Percentiles rank a stretch among this genome's conserved stretches.
Evolutionary conservation across 2,888 invertebrate species (phyloP).

Genomic region (Cremastinae sp.): DNA sequence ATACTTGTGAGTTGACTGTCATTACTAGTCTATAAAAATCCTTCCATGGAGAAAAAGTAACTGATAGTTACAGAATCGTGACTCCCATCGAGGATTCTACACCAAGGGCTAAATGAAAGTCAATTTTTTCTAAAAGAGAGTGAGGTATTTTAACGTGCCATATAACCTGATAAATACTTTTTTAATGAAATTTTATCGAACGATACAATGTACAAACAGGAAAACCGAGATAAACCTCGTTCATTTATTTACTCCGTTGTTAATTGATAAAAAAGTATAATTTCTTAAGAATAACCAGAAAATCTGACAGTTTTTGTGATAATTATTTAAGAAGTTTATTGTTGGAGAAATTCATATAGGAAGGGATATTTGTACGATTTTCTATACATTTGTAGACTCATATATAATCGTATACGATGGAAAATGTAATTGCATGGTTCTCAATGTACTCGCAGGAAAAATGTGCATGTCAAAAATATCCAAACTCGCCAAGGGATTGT

Average conservation of each 20-base stretch:
- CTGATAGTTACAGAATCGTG: background rate
- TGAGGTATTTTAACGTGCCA: slow-evolving; percentile 23
- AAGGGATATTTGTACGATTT: slow-evolving; percentile 49
- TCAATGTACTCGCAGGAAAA: slow-evolving; percentile 11
- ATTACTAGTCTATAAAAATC: slow-evolving; percentile 66
- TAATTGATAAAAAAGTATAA: background rate
- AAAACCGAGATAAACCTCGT: background rate
- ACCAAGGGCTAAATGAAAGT: slow-evolving; percentile 31
- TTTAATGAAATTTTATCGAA: slow-evolving; percentile 4
- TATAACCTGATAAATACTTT: background rate
- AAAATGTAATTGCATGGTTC: background rate
- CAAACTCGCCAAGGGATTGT: too few species aligned
- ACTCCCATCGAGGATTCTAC: background rate
- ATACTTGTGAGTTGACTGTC: slow-evolving; percentile 71
- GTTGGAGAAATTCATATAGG: slow-evolving; percentile 12
- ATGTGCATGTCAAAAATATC: too few species aligned
- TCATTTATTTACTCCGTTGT: too few species aligned
- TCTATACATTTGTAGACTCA: slow-evolving; percentile 14
- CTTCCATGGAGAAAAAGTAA: slow-evolving; percentile 5
- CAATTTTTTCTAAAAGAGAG: background rate
- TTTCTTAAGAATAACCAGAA: background rate
- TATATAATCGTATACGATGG: background rate
- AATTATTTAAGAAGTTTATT: background rate
- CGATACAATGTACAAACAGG: background rate
- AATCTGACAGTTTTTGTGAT: background rate